Conservation (phyloP, 2,888 invertebrate species). For the Drosophila seclusa region DNA sequence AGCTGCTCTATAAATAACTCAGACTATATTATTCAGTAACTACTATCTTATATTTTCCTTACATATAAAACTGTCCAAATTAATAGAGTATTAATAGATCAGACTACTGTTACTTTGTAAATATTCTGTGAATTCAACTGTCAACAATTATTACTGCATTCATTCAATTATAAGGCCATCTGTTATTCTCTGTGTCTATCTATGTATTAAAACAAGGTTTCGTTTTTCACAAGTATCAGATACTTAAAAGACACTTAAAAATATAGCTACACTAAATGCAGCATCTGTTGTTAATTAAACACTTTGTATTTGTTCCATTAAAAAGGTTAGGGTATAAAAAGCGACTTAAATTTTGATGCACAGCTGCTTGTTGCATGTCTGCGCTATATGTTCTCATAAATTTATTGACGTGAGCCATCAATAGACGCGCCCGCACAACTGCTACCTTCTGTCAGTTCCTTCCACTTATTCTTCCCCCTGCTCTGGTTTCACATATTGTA, state of each 20-base stretch:
- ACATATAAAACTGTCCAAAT: background rate
- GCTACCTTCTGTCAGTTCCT: constrained; percentile 12
- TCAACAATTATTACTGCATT: background rate
- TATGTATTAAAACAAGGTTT: background rate
- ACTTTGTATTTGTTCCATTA: background rate
- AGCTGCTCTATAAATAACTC: background rate
- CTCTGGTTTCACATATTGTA: constrained; percentile 7
- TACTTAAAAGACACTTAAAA: background rate
- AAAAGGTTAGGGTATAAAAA: constrained; percentile 40
- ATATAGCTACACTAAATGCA: background rate
- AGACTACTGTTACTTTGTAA: background rate
- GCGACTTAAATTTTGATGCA: constrained; percentile 33
- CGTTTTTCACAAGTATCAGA: background rate
- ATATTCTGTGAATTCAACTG: background rate
- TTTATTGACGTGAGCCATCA: constrained; percentile 46
- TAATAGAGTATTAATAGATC: background rate
- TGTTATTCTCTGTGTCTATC: background rate
- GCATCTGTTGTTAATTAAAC: background rate
- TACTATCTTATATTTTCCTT: background rate
- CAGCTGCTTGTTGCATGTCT: constrained; percentile 56
- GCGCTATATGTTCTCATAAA: constrained; percentile 34
- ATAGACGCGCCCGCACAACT: constrained; percentile 49
- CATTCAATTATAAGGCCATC: background rate
- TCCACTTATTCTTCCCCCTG: background rate
- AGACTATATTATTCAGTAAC: background rate